Conservation (phyloP, 2,113 vertebrate species). For the Sinocyclocheilus grahami region DNA sequence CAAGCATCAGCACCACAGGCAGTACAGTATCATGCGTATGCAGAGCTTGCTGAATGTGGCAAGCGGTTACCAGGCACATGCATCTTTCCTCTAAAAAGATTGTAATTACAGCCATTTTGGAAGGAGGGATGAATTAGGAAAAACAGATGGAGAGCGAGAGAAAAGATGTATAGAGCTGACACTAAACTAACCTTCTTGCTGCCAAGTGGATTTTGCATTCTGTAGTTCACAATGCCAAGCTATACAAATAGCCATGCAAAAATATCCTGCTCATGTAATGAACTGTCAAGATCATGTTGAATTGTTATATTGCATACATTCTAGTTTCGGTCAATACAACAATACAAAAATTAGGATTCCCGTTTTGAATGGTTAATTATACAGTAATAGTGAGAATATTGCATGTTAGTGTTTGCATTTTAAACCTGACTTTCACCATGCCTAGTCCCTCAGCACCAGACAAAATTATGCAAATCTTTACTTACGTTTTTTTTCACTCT, state of each 20-base stretch:
- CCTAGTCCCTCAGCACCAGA: background rate
- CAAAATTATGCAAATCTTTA: constrained; percentile 2
- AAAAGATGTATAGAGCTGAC: background rate
- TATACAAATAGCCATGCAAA: constrained; percentile 2
- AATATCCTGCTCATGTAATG: background rate
- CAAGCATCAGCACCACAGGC: background rate
- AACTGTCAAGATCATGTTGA: background rate
- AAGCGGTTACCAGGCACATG: background rate
- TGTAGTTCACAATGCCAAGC: background rate
- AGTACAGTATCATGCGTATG: background rate
- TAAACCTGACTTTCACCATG: background rate
- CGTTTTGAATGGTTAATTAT: background rate
- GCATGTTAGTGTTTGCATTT: background rate
- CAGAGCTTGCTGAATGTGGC: background rate
- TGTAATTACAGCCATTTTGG: background rate
- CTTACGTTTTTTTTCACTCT: background rate
- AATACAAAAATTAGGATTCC: background rate
- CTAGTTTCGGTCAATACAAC: background rate
- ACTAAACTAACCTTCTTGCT: background rate
- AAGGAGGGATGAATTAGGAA: constrained; percentile 35
- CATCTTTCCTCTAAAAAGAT: background rate
- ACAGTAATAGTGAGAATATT: background rate
- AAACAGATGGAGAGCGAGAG: constrained; percentile 29
- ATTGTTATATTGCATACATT: background rate
- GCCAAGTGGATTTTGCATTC: background rate